phyloP scores from a whole-genome alignment of 1,140 invertebrate species.

The Solen grandis region DNA sequence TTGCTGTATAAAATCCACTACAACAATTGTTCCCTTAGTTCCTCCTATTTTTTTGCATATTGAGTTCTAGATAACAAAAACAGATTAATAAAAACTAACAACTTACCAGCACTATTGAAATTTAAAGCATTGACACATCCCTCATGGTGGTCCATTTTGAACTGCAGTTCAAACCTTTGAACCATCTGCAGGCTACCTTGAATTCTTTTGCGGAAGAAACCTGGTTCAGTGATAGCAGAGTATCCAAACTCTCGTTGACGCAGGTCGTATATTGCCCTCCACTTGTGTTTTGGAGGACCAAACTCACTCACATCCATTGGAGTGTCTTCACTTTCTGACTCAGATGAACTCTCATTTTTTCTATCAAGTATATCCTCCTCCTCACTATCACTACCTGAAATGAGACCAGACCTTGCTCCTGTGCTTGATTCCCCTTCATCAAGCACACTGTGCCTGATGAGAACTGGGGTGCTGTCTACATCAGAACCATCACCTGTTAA shows the following conservation, averaged over 20 bases:
- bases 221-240: constrained; percentile 70
- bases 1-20: too few relatives aligned
- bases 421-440: constrained; percentile 16
- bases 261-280: constrained; percentile 83
- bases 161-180: constrained; percentile 90
- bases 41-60: too few relatives aligned
- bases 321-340: constrained; percentile 46
- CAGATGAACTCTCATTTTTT: constrained; percentile 30
- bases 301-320: constrained; percentile 80
- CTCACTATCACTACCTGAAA: constrained; percentile 33
- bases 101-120: constrained; percentile 87
- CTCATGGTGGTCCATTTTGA: constrained; percentile 89
- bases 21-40: too few relatives aligned
- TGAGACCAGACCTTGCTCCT: constrained; percentile 21
- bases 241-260: constrained; percentile 71
- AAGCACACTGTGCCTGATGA: constrained; percentile 33
- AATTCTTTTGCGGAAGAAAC: constrained; percentile 87
- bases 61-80: too few relatives aligned
- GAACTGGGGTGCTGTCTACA: constrained; percentile 32
- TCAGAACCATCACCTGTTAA: not conserved
- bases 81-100: too few relatives aligned
- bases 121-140: constrained; percentile 96
- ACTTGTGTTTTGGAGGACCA: constrained; percentile 85
- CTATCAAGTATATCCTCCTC: constrained; percentile 41
- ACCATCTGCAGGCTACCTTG: constrained; percentile 92